Percentiles rank a stretch among this genome's conserved stretches.
phyloP scores from a whole-genome alignment of 2,113 vertebrate species.

The Chionis minor region DNA sequence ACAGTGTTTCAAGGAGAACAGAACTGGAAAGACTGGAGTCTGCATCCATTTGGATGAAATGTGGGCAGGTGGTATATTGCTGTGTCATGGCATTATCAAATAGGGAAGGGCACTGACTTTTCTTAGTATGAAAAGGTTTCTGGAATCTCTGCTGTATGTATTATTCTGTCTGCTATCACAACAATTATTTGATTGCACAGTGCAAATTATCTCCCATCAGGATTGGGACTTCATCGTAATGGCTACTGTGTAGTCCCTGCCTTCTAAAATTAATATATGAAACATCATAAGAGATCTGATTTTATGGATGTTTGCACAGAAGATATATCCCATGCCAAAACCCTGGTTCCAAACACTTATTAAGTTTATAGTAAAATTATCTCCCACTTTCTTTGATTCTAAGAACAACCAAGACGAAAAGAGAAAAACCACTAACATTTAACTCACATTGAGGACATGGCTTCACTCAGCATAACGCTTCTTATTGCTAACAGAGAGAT shows the following conservation, averaged over 20 bases:
- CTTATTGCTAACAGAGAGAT: neutral
- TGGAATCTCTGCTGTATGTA: neutral
- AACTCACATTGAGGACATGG: neutral
- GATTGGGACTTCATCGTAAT: neutral
- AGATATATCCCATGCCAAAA: neutral
- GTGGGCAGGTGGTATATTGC: neutral
- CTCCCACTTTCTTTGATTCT: neutral
- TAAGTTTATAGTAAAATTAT: neutral
- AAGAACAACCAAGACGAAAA: neutral
- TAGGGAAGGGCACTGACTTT: neutral
- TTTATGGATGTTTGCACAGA: neutral
- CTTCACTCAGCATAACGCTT: neutral
- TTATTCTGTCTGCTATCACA: neutral
- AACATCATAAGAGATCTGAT: neutral
- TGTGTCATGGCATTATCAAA: neutral
- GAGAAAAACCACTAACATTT: neutral
- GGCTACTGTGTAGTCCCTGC: neutral
- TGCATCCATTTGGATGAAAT: neutral
- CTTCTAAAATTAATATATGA: neutral
- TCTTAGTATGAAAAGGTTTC: neutral
- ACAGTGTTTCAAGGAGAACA: neutral
- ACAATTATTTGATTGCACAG: neutral
- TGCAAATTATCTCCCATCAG: neutral
- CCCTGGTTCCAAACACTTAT: neutral
- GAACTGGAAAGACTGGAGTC: neutral